Evolutionary conservation across 2,888 invertebrate species (phyloP).

Genomic region (Therioaphis trifolii): DNA sequence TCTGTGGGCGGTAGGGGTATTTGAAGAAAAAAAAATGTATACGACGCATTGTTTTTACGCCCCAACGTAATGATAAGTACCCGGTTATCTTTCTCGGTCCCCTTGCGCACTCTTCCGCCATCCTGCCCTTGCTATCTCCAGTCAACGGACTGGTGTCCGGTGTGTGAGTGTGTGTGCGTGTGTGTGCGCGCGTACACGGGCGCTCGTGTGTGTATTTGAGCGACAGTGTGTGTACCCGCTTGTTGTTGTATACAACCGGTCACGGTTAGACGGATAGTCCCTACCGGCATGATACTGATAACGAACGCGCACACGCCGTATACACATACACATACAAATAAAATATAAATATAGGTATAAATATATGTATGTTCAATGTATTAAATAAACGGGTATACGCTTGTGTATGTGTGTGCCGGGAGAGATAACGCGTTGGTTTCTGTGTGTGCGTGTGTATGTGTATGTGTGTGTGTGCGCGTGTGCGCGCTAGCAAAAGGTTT

Average conservation of each 20-base stretch:
- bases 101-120: background rate
- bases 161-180: background rate
- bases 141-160: constrained; percentile 29
- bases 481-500: constrained; percentile 42
- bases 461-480: too few relatives aligned
- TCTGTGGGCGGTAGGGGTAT: constrained; percentile 19
- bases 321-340: background rate
- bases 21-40: constrained; percentile 6
- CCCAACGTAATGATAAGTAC: constrained; percentile 49
- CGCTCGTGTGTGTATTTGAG: too few relatives aligned
- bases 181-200: too few relatives aligned
- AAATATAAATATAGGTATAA: background rate
- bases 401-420: background rate
- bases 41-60: constrained; percentile 49
- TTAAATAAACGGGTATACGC: background rate
- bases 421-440: background rate
- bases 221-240: constrained; percentile 37
- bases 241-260: constrained; percentile 41
- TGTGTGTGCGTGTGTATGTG: too few relatives aligned
- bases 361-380: too few relatives aligned
- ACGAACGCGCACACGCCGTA: constrained; percentile 22
- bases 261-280: constrained; percentile 57
- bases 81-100: constrained; percentile 41
- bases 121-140: background rate
- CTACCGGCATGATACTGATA: constrained; percentile 57